A percentile compares a stretch with the other conserved stretches of the same genome.
phyloP scores from a whole-genome alignment of 64 coral and sea anemone species.

The Trachythela sp. region DNA sequence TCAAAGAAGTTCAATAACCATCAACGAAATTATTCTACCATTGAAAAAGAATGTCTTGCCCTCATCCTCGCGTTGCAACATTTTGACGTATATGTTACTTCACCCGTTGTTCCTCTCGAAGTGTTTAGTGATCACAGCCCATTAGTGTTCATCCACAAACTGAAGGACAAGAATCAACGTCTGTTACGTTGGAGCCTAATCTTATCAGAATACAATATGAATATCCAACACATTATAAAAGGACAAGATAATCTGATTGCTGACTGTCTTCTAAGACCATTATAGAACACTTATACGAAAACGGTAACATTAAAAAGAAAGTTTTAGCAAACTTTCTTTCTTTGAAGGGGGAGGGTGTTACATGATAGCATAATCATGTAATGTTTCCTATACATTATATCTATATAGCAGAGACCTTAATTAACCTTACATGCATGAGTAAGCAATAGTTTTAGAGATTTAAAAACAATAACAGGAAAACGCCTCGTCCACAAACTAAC shows the following conservation, averaged over 20 bases:
- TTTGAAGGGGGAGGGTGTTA: no score
- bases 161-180: slow-evolving; percentile 6
- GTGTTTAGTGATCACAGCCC: neutral
- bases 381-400: no score
- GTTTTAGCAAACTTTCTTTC: no score
- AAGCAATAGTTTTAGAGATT: no score
- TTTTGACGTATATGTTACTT: neutral
- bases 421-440: no score
- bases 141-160: neutral
- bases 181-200: neutral
- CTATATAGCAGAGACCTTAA: no score
- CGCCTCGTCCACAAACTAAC: no score
- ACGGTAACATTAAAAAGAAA: no score
- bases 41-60: slow-evolving; percentile 29
- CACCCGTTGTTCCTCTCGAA: neutral
- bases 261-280: neutral
- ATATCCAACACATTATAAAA: neutral
- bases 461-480: no score
- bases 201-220: neutral
- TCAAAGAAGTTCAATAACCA: neutral
- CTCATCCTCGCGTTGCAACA: neutral
- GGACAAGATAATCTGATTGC: neutral
- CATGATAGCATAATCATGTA: no score
- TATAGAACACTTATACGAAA: no score
- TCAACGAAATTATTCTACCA: slow-evolving; percentile 26